These are phyloP conservation scores for Eupeodes latifasciatus DNA, from an alignment of 2,888 invertebrate genomes.

Conservation along the genomic window DNA sequence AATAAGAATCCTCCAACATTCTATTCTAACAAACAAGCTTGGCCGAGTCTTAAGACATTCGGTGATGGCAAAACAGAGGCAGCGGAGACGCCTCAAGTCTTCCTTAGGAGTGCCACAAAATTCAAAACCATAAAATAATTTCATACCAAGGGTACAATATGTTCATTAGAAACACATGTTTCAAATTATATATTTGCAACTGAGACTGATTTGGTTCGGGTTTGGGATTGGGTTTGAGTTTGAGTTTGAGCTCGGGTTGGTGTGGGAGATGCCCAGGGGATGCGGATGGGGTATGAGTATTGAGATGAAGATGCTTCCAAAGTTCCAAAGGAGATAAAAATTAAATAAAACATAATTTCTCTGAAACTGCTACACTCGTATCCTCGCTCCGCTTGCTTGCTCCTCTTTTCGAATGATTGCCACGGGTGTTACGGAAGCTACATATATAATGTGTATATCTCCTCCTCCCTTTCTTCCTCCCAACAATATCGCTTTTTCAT, in stretches of 20 bases:
- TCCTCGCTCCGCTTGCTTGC: not conserved
- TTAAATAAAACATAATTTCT: constrained; percentile 65
- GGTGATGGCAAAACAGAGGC: not conserved
- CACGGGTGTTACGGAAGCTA: constrained; percentile 21
- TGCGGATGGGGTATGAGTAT: not conserved
- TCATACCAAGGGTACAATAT: constrained; percentile 70
- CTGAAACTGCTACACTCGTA: constrained; percentile 1
- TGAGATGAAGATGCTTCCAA: not conserved
- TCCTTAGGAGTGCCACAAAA: constrained; percentile 26
- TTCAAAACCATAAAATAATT: constrained; percentile 71
- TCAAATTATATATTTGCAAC: constrained; percentile 72
- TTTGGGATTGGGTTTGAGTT: too few species aligned
- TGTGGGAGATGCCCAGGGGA: not conserved
- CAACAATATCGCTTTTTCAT: not conserved
- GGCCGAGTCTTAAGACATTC: constrained; percentile 32
- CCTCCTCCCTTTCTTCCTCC: not conserved
- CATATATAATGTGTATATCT: not conserved
- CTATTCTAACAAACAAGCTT: constrained; percentile 14
- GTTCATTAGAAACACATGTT: constrained; percentile 75
- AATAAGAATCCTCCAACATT: not conserved
- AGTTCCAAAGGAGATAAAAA: constrained; percentile 57
- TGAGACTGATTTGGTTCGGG: constrained; percentile 4
- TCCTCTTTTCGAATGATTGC: constrained; percentile 16
- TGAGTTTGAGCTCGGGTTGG: too few species aligned
- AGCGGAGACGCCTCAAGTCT: not conserved